Conservation (phyloP, 2,888 invertebrate species). For the Dasysyrphus albostriatus region DNA sequence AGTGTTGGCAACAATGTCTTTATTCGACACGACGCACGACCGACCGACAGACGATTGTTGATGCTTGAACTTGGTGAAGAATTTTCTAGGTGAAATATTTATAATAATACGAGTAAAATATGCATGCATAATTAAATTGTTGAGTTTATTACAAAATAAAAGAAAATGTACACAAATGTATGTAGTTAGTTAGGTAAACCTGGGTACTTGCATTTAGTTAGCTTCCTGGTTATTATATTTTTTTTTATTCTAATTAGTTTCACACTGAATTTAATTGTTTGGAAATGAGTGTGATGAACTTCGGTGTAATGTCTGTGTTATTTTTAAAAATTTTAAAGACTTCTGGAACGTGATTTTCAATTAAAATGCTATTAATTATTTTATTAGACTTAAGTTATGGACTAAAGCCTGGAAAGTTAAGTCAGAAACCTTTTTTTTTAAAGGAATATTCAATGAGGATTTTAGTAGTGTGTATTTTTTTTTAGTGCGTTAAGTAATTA, state of each 20-base stretch:
- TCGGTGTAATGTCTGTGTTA: not conserved
- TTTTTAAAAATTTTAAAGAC: not conserved
- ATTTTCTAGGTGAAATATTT: slow-evolving; percentile 33
- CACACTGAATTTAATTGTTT: slow-evolving; percentile 30
- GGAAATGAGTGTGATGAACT: not conserved
- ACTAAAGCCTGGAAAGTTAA: not conserved
- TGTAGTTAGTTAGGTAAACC: too few relatives aligned
- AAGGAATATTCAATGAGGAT: not conserved
- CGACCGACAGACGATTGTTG: not conserved
- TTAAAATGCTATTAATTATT: slow-evolving; percentile 14
- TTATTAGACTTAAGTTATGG: slow-evolving; percentile 7
- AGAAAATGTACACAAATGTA: not conserved
- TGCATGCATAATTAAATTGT: slow-evolving; percentile 21
- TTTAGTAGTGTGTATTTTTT: too few relatives aligned
- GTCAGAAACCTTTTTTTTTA: not conserved
- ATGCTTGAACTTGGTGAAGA: slow-evolving; percentile 15
- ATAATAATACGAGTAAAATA: not conserved
- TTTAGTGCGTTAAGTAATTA: not conserved
- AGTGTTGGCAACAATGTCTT: slow-evolving; percentile 7
- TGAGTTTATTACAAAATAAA: slow-evolving; percentile 5
- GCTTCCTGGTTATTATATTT: slow-evolving; percentile 11
- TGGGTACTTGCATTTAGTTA: not conserved
- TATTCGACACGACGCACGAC: slow-evolving; percentile 21
- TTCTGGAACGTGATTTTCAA: not conserved
- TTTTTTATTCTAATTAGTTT: slow-evolving; percentile 5